Conservation (phyloP, 2,113 vertebrate species). For the Phaetusa simplex region DNA sequence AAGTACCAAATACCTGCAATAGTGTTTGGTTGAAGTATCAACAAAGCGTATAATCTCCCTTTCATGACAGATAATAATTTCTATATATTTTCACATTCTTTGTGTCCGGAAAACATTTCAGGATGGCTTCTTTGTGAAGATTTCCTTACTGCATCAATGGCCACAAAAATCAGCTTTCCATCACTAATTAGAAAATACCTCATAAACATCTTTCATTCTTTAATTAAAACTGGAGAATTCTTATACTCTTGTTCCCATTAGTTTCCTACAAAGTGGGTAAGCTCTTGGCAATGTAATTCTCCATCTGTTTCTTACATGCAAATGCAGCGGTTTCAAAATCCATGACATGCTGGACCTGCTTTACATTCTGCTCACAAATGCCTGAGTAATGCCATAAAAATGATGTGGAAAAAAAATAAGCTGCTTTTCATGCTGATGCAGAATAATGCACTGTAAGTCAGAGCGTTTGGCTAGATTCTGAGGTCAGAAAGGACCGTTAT, state of each 20-base stretch:
- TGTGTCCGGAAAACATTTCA: background rate
- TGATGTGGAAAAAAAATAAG: background rate
- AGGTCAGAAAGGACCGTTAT: background rate
- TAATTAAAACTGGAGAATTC: background rate
- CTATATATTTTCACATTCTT: background rate
- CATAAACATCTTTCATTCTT: background rate
- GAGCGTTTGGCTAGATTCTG: background rate
- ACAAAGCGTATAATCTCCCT: background rate
- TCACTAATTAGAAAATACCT: background rate
- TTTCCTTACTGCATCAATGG: background rate
- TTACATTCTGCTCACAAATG: constrained; percentile 25
- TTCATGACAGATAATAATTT: background rate
- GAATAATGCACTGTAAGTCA: background rate
- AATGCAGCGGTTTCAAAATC: background rate
- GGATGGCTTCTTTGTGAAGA: background rate
- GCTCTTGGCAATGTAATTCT: background rate
- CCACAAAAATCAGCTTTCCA: background rate
- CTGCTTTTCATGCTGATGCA: background rate
- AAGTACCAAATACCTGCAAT: background rate
- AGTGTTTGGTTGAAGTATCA: background rate
- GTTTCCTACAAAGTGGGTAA: background rate
- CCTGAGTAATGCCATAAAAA: constrained; percentile 38
- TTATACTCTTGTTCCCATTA: background rate
- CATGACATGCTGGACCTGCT: background rate
- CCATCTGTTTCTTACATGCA: constrained; percentile 36